Conservation (phyloP, 1,140 invertebrate species). For the Aphelinus atriplicis region DNA sequence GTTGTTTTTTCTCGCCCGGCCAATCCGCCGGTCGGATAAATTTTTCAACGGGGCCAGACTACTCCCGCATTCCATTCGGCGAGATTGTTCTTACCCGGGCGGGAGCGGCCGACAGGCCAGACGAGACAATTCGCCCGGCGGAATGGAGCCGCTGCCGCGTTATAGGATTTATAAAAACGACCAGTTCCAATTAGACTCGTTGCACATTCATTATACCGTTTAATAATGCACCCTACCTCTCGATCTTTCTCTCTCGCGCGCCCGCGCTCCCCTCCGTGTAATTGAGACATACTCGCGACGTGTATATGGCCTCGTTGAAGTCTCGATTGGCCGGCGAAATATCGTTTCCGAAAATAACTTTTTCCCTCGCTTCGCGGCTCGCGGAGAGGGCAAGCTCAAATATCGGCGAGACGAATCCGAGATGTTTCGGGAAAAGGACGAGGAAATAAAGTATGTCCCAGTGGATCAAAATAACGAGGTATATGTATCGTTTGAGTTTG, state of each 20-base stretch:
- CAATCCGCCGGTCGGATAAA: constrained; percentile 27
- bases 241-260: too few relatives aligned
- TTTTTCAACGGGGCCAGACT: constrained; percentile 16
- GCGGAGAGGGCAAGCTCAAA: too few relatives aligned
- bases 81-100: constrained; percentile 19
- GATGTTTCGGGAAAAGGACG: constrained; percentile 10
- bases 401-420: not conserved
- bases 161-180: not conserved
- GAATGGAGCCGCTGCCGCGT: not conserved
- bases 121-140: not conserved
- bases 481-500: constrained; percentile 12
- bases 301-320: too few relatives aligned
- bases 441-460: constrained; percentile 35
- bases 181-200: not conserved
- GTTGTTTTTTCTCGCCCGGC: not conserved
- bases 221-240: too few relatives aligned
- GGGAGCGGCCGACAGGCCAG: not conserved
- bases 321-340: too few relatives aligned
- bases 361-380: too few relatives aligned
- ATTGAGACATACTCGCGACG: too few relatives aligned
- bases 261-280: too few relatives aligned
- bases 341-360: too few relatives aligned
- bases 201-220: not conserved
- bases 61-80: constrained; percentile 26
- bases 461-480: constrained; percentile 38